phyloP scores from a whole-genome alignment of 2,113 vertebrate genomes.

The Benitochromis conjunctus region DNA sequence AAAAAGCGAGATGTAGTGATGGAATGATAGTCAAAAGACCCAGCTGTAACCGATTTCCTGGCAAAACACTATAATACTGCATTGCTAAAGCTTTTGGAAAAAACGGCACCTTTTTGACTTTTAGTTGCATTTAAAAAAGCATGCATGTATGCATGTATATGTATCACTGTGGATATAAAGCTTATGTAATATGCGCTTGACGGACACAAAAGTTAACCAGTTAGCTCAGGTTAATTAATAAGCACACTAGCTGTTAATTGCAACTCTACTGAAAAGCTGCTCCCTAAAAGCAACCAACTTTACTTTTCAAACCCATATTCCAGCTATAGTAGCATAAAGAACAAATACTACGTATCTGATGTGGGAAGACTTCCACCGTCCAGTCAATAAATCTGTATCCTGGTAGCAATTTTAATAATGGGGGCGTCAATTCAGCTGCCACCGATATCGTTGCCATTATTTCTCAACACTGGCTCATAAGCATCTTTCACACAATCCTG shows the following conservation, averaged over 20 bases:
- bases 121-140: background rate
- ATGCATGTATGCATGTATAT: background rate
- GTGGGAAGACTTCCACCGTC: conserved; percentile 18
- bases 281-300: background rate
- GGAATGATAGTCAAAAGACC: background rate
- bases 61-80: background rate
- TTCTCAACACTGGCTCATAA: background rate
- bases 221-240: background rate
- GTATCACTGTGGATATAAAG: background rate
- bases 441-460: background rate
- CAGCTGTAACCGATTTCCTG: background rate
- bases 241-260: background rate
- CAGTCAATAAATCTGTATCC: conserved; percentile 29
- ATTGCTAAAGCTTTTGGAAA: background rate
- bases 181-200: background rate
- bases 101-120: background rate
- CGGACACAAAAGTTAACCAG: background rate
- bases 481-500: conserved; percentile 11
- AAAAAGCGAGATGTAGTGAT: background rate
- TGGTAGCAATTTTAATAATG: conserved; percentile 39
- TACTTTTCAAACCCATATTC: conserved; percentile 4
- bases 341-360: conserved; percentile 21
- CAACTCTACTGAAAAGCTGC: no score
- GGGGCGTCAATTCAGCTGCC: conserved; percentile 41
- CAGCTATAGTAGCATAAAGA: conserved; percentile 11